These are phyloP conservation scores for Oophaga pumilio DNA, from an alignment of 2,113 vertebrate genomes.

Conservation along the genomic window DNA sequence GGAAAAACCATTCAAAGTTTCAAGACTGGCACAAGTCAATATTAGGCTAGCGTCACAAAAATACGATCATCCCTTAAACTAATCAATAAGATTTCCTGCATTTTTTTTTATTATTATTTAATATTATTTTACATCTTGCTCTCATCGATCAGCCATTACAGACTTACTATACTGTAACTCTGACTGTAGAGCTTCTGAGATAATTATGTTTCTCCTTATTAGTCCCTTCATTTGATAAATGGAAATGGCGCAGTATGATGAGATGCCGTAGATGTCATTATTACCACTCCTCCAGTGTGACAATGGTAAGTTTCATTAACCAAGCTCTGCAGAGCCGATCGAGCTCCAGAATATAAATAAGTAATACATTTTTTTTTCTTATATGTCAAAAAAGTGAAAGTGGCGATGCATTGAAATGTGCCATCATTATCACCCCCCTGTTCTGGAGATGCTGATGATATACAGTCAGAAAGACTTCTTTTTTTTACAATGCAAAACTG, in stretches of 20 bases:
- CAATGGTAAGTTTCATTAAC: background rate
- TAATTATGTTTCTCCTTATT: background rate
- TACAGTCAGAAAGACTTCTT: conserved; percentile 7
- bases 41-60: no score
- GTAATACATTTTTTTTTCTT: conserved; percentile 24
- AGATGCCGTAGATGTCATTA: background rate
- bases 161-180: background rate
- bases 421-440: conserved; percentile 26
- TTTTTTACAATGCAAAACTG: conserved; percentile 53
- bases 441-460: conserved; percentile 35
- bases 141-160: background rate
- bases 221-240: background rate
- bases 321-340: background rate
- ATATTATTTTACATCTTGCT: background rate
- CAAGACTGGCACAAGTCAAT: no score
- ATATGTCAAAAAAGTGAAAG: conserved; percentile 20
- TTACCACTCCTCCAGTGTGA: background rate
- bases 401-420: conserved; percentile 25
- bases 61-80: no score
- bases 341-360: conserved; percentile 41
- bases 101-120: background rate
- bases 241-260: background rate
- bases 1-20: no score
- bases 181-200: background rate
- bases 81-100: no score